Conservation (phyloP, 2,113 vertebrate genomes). For the Alectura lathami region DNA sequence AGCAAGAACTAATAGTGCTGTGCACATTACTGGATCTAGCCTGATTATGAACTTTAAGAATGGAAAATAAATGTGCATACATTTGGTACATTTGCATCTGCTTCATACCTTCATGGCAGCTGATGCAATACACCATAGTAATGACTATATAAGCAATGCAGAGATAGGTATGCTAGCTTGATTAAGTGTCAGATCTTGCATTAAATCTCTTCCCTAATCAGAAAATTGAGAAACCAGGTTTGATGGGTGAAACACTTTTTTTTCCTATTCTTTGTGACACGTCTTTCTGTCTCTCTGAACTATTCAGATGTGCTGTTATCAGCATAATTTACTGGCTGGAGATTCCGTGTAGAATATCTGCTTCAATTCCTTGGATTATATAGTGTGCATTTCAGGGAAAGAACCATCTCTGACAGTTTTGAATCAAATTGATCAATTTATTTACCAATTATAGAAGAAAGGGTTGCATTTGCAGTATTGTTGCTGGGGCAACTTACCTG, state of each 20-base stretch:
- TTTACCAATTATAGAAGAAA: background rate
- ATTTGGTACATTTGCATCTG: constrained; percentile 18
- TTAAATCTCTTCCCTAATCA: background rate
- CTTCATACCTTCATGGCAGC: background rate
- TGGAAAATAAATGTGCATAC: constrained; percentile 15
- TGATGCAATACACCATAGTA: background rate
- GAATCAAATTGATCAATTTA: background rate
- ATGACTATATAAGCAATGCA: constrained; percentile 16
- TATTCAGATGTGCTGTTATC: background rate
- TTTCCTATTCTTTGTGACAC: background rate
- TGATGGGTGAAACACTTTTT: background rate
- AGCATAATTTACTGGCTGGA: background rate
- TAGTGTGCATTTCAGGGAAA: background rate
- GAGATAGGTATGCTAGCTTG: background rate
- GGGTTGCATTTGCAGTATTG: background rate
- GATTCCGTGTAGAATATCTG: background rate
- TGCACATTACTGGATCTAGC: background rate
- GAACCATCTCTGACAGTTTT: background rate
- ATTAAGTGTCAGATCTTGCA: constrained; percentile 6
- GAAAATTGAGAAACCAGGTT: background rate
- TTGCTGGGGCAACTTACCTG: background rate
- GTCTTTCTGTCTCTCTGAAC: background rate
- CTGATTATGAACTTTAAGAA: background rate
- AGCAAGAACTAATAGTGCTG: background rate
- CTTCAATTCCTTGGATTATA: background rate